Evolutionary conservation across 2,888 invertebrate genomes (phyloP).

Genomic region (Acanthosoma haemorrhoidale): DNA sequence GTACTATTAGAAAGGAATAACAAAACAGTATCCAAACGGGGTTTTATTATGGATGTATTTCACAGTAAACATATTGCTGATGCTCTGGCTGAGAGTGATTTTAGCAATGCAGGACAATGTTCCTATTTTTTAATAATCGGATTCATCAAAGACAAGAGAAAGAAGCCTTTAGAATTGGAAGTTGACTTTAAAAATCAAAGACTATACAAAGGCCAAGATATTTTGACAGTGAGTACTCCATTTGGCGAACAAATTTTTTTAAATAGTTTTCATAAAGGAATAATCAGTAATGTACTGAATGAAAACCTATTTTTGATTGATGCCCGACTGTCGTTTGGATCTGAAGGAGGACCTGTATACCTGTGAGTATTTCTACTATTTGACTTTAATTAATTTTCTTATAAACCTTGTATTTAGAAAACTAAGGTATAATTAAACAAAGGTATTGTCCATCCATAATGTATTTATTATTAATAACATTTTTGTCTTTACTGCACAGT

Average conservation of each 20-base stretch:
- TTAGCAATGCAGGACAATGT: background rate
- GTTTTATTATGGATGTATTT: background rate
- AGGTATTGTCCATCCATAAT: no score
- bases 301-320: background rate
- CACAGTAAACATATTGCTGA: background rate
- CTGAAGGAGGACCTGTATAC: slow-evolving; percentile 7
- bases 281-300: background rate
- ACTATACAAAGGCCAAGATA: background rate
- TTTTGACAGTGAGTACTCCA: background rate
- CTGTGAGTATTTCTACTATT: background rate
- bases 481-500: no score
- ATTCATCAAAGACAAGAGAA: background rate
- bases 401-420: no score
- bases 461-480: no score
- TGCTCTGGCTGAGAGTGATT: background rate
- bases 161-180: background rate
- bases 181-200: background rate
- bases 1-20: background rate
- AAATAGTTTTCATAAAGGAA: background rate
- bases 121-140: background rate
- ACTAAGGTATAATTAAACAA: no score
- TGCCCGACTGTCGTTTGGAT: background rate
- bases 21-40: background rate
- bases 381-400: background rate
- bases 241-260: background rate